These are phyloP conservation scores for Huso huso DNA, from an alignment of 2,797 vertebrate species.

Conservation along the genomic window DNA sequence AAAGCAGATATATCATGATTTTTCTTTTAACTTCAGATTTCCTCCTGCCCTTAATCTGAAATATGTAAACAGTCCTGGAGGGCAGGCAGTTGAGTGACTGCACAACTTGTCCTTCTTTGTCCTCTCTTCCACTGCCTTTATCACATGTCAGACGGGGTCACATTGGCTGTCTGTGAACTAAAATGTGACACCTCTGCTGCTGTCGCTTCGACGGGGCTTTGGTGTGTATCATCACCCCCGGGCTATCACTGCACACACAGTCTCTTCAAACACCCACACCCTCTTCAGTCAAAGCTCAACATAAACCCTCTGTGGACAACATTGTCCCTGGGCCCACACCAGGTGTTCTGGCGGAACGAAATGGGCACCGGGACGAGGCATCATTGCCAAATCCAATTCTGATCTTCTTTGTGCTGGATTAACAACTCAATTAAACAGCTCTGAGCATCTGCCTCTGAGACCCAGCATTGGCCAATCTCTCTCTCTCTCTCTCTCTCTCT, in stretches of 20 bases:
- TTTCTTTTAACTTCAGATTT: no score
- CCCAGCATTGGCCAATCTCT: slow-evolving; percentile 25
- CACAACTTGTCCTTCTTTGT: slow-evolving; percentile 29
- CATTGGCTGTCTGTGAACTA: slow-evolving; percentile 28
- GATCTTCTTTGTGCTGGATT: slow-evolving; percentile 48
- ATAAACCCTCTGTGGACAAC: slow-evolving; percentile 14
- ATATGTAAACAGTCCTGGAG: slow-evolving; percentile 52
- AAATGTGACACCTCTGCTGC: slow-evolving; percentile 20
- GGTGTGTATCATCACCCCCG: slow-evolving; percentile 15
- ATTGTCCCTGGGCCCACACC: slow-evolving; percentile 37
- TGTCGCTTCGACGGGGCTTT: slow-evolving; percentile 18
- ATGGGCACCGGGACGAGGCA: slow-evolving; percentile 39
- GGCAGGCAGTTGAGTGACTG: slow-evolving; percentile 32
- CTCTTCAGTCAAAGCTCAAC: slow-evolving; percentile 29
- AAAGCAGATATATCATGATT: no score
- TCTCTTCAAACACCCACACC: slow-evolving; percentile 13
- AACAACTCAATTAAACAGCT: slow-evolving; percentile 64
- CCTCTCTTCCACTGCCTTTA: slow-evolving; percentile 46
- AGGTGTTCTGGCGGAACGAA: slow-evolving; percentile 52
- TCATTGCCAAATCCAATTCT: slow-evolving; percentile 44
- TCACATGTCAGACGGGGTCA: slow-evolving; percentile 41
- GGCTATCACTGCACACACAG: slow-evolving; percentile 11
- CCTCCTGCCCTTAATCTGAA: slow-evolving; percentile 46
- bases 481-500: slow-evolving; percentile 18
- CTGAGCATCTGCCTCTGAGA: slow-evolving; percentile 53